Conservation (phyloP, 92 coral and sea anemone species). For the Epizoanthus fatuus region DNA sequence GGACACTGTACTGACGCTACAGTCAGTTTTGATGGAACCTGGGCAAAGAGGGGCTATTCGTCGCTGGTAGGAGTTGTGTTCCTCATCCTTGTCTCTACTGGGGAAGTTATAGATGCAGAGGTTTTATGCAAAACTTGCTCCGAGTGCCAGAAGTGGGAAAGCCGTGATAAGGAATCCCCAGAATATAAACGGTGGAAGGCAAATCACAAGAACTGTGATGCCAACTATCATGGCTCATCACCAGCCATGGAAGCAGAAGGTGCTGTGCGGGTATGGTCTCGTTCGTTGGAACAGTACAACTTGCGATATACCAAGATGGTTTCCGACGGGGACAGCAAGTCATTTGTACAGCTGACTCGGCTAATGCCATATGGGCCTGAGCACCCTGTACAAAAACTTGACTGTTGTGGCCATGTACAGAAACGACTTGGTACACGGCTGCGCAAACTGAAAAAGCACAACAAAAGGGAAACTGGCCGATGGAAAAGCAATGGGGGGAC, state of each 20-base stretch:
- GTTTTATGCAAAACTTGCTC: not conserved
- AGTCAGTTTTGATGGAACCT: constrained; percentile 1
- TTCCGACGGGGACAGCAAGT: constrained; percentile 24
- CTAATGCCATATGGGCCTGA: constrained; percentile 6
- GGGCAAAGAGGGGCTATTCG: not conserved
- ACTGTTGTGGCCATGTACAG: not conserved
- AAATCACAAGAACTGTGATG: not conserved
- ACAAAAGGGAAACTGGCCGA: not conserved
- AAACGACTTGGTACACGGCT: not conserved
- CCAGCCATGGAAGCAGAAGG: constrained; percentile 4
- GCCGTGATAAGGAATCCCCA: not conserved
- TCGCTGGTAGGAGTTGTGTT: not conserved
- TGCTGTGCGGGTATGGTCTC: not conserved
- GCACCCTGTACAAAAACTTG: constrained; percentile 3
- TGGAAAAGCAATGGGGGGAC: not conserved
- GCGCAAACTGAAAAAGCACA: not conserved
- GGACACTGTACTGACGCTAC: not conserved
- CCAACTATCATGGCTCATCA: constrained; percentile 7
- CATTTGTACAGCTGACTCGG: not conserved
- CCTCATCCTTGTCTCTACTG: not conserved
- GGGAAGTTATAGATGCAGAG: not conserved
- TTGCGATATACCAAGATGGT: not conserved
- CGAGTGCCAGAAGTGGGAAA: not conserved
- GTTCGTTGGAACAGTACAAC: not conserved
- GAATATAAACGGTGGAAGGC: not conserved